These are phyloP conservation scores for Vireo altiloquus DNA, from an alignment of 2,113 vertebrate genomes.

Conservation along the genomic window DNA sequence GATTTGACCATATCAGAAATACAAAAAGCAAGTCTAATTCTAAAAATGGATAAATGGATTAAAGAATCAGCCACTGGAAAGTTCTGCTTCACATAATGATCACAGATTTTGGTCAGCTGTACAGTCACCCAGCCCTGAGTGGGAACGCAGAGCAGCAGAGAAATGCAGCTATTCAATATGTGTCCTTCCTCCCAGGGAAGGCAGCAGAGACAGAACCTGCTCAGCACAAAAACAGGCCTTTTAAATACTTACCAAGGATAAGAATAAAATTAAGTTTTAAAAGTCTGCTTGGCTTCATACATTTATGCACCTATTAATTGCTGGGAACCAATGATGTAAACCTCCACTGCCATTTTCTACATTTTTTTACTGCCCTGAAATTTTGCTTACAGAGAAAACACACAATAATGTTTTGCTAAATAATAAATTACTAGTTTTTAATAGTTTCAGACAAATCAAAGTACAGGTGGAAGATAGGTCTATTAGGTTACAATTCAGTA, in stretches of 20 bases:
- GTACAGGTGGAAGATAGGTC: background rate
- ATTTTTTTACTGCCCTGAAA: background rate
- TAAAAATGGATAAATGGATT: rapidly evolving
- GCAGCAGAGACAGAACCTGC: background rate
- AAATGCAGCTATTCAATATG: background rate
- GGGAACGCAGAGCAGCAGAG: background rate
- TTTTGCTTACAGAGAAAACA: slow-evolving; percentile 7
- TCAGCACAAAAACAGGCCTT: background rate
- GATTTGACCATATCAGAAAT: background rate
- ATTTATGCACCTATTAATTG: background rate
- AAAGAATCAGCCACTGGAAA: background rate
- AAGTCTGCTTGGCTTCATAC: background rate
- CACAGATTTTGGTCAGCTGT: background rate
- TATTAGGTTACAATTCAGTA: background rate
- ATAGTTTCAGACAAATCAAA: background rate
- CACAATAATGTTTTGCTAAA: background rate
- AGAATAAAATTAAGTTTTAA: background rate
- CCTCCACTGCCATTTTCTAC: background rate
- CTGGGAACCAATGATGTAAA: background rate
- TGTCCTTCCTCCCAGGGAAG: background rate
- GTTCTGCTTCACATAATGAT: background rate
- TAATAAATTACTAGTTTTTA: background rate
- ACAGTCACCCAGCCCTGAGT: too few relatives aligned
- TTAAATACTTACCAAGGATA: background rate
- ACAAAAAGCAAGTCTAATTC: background rate